Percentiles rank a stretch among this genome's conserved stretches.
Conservation (phyloP, 1,140 invertebrate genomes). For the Saxidomus purpurata region DNA sequence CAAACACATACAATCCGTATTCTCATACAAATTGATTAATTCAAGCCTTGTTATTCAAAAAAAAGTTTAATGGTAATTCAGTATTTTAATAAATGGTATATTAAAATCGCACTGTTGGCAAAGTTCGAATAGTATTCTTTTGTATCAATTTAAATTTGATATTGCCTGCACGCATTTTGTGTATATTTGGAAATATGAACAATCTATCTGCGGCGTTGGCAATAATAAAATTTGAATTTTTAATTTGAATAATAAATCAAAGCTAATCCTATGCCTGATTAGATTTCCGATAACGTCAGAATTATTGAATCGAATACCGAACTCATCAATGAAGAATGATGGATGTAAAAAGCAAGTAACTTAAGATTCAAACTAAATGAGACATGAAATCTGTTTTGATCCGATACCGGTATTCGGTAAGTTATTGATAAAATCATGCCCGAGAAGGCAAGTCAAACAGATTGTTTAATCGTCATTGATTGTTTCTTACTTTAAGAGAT, state of each 20-base stretch:
- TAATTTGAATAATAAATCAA: conserved; percentile 21
- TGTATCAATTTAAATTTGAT: background rate
- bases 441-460: no score
- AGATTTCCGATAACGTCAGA: conserved; percentile 18
- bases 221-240: conserved; percentile 6
- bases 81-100: background rate
- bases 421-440: background rate
- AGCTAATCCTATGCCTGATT: background rate
- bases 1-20: background rate
- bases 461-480: no score
- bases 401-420: background rate
- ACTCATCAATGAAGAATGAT: background rate
- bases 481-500: no score
- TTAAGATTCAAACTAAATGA: background rate
- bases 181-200: background rate
- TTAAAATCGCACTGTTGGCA: background rate
- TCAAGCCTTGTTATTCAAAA: background rate
- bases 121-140: background rate
- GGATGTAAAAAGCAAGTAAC: background rate
- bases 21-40: background rate
- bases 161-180: background rate
- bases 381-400: conserved; percentile 13
- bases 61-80: background rate
- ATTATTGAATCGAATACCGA: background rate
- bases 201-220: conserved; percentile 23